phyloP scores from a whole-genome alignment of 2,113 vertebrate genomes.

The Alaudala cheleensis region DNA sequence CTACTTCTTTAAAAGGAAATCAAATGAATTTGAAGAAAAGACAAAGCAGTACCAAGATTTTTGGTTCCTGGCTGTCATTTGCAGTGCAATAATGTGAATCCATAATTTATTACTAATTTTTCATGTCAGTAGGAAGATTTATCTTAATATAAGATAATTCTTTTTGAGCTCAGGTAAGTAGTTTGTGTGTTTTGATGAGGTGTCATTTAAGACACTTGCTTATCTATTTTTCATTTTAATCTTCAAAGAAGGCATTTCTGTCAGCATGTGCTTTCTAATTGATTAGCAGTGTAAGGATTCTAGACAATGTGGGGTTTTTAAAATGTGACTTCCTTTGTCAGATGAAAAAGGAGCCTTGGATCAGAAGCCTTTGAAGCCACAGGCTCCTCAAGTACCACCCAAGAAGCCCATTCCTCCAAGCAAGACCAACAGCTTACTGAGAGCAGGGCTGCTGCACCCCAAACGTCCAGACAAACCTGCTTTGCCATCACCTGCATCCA shows the following conservation, averaged over 20 bases:
- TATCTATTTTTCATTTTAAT: neutral
- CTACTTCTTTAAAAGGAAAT: neutral
- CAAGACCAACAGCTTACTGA: constrained; percentile 77
- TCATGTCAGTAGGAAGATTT: neutral
- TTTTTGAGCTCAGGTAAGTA: neutral
- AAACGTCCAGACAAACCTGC: constrained; percentile 90
- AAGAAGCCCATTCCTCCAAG: constrained; percentile 90
- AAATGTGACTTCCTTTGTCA: constrained; percentile 51
- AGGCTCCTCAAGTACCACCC: constrained; percentile 89
- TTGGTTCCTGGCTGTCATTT: neutral
- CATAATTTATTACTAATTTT: neutral
- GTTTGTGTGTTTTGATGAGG: neutral
- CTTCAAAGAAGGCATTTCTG: neutral
- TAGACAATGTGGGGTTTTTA: neutral
- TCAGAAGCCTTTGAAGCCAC: constrained; percentile 85
- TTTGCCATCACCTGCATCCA: constrained; percentile 75
- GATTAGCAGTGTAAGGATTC: neutral
- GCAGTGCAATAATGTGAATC: neutral
- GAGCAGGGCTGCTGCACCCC: constrained; percentile 74
- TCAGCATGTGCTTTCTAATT: neutral
- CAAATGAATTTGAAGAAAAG: neutral
- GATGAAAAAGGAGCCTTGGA: constrained; percentile 83
- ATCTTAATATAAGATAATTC: neutral
- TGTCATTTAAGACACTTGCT: neutral
- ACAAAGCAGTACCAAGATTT: neutral